Percentiles rank a stretch among this genome's conserved stretches.
These are phyloP conservation scores for Ictalurus punctatus DNA, from an alignment of 2,113 vertebrate species.

Conservation along the genomic window DNA sequence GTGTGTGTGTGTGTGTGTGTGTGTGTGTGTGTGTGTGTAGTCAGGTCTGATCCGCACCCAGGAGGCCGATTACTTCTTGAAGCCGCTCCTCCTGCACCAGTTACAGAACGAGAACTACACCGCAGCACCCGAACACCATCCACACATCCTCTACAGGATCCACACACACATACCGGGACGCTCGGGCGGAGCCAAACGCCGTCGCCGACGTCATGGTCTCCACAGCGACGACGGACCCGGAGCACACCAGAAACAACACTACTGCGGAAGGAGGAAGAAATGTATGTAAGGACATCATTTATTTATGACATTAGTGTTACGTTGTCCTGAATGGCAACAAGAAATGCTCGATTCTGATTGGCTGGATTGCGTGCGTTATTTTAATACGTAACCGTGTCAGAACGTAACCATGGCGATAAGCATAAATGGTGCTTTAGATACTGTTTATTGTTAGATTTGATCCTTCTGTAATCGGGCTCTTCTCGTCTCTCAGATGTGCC, in stretches of 20 bases:
- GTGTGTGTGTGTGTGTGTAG: conserved; percentile 69
- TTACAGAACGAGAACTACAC: conserved; percentile 65
- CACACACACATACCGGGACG: conserved; percentile 31
- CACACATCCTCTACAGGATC: conserved; percentile 84
- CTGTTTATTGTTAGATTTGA: not conserved
- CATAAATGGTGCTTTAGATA: not conserved
- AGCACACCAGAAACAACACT: conserved; percentile 76
- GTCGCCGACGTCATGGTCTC: not conserved
- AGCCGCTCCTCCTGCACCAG: conserved; percentile 74
- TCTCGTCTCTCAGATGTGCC: conserved; percentile 76
- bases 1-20: not conserved
- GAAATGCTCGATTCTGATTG: conserved; percentile 11
- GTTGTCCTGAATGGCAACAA: not conserved
- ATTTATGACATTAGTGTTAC: conserved; percentile 8
- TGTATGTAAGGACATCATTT: conserved; percentile 83
- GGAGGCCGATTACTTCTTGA: conserved; percentile 82
- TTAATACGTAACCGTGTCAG: not conserved
- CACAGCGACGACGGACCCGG: conserved; percentile 52
- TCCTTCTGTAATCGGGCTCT: not conserved
- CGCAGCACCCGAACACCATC: conserved; percentile 63
- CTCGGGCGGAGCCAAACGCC: not conserved
- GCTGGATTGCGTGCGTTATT: not conserved
- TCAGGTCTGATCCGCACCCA: conserved; percentile 86
- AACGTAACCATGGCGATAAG: not conserved
- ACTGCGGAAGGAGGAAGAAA: conserved; percentile 91